Evolutionary conservation across 2,797 vertebrate genomes (phyloP), one percentile per base, ranked within the genome.

Genomic region (Hippopotamyrus pictus): DNA sequence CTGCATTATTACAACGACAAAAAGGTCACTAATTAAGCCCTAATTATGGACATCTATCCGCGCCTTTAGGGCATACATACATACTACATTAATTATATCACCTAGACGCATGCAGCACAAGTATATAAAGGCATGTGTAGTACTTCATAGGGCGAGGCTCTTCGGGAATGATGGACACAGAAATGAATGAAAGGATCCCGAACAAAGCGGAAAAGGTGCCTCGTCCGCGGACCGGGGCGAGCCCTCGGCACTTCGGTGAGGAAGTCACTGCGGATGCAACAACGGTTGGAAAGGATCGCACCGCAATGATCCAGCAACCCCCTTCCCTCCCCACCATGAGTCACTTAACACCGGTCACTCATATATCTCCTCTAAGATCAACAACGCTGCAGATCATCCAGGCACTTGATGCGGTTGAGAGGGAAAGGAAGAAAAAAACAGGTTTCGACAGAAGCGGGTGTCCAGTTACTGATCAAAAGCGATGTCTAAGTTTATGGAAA

Each of bases 191-290:
- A 79, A 79, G 17, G 33, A 41, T 41, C 2, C 37, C 7, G 73
- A 79, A 79, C 73, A 79, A 79, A 79, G 73, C 73, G 37, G 73
- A 37, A 79, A 79, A 41, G 73, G 73, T 79, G 73, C 73, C 37
- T 79, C 33, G 73, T 41, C 33, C 14, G 73, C 73, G 73, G 37
- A 19, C 5, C 6, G 73, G 33, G 33, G 37, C 8, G 8, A 65
- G 59, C 59, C 8, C 59, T 11, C 8, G 8, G 8, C 22, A 65
- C 59, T 41, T 33, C 37, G 41, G 11, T 50, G 12, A 19, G 19
- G 9, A 84, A 84, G 79, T 53, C 33, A 54, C 44, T 89, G 76
- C 79, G 22, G 88, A 89, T 62, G 53, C 53, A 84, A 62, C 41
- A 14, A 59, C 29, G 51, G 41, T 53, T 44, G 41, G 76, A 89